Base-by-base conservation (phyloP, 2,113 vertebrate genomes). In the Odocoileus virginianus region DNA sequence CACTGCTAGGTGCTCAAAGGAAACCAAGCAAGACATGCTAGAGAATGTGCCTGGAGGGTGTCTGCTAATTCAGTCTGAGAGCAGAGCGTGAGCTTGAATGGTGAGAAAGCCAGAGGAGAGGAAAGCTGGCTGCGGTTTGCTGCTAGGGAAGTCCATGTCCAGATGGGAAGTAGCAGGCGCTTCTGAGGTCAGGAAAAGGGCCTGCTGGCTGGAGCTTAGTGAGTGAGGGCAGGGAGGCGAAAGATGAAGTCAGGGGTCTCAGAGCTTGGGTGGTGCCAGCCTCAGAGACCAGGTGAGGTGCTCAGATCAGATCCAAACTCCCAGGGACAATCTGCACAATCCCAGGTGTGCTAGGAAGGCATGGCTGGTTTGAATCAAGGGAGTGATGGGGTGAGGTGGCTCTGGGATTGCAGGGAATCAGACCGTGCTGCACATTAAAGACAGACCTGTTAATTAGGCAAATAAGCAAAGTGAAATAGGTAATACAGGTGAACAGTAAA, bases 91-190 rank as follows among this genome's bases (percentile, higher is more conserved):
- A 61, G 21, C 1, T 86, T 11, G 7, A 88, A 17, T 2, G 21
- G 21, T 4, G 8, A 27, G 45, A 17, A 52, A 58, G 27, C 10
- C 1, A 1, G 10, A 19, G 74, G 28, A 74, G 52, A 9, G 76
- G 7, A 15, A 7, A 28, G 3, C 14, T 27, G 15, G 23, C 23
- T 40, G 27, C 2, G 6, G 58, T 28, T 7, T 27, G 23, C 11
- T 45, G 13, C 12, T 23, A 2, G 0, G 6, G 4, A 45, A 12
- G 9, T 43, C 87, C 2, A 0, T 2, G 33, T 54, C 47, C 17
- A 17, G 28, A 6, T 19, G 64, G n/a, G n/a, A 55, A 7, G 87
- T 9, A 27, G n/a, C 36, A 40, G 64, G 47, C 0, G 0, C 10
- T 55, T 40, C 12, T 19, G n/a, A 28, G n/a, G 25, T 43, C 47